Base-by-base conservation (phyloP, 1,140 invertebrate species). In the Conus betulinus region DNA sequence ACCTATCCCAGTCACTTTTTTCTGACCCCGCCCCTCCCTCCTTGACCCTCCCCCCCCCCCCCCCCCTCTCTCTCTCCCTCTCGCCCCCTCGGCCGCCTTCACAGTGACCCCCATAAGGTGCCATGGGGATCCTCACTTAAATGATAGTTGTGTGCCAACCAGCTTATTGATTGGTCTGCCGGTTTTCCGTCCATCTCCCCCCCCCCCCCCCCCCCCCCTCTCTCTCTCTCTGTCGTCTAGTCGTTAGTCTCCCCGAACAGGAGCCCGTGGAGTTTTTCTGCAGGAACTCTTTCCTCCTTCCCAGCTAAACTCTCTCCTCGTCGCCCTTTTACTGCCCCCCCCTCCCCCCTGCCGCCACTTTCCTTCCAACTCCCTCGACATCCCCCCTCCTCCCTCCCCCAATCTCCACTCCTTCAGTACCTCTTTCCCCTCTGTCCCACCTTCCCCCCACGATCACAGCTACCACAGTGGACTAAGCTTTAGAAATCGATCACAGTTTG, bases 141-240 rank as follows among this genome's bases (percentile, higher is more conserved):
- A 71, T 71, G n/a, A n/a, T n/a, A n/a, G 67, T 71, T 71, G 67
- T 23, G 67, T 71, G 67, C 67, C 67, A n/a, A 71, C 67, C 67
- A 71, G 20, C 67, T 71, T 71, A 71, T 71, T 71, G 67, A 71
- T 71, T 71, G n/a, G n/a, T 71, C 67, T 71, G 67, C 67, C 23
- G 13, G n/a, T n/a, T n/a, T 25, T n/a, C 55, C 27, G n/a, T 39
- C 53, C n/a, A 27, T 15, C 57, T 15, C 15, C 13, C 13, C 11
- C 60, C 11, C 10, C 25, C 27, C 83, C 25, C 52, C 39, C 15
- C 17, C 83, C 25, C 55, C 13, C 39, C 15, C 17, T 53, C 25
- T 25, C 17, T 7, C 83, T 17, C n/a, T 60, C 6, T 23, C 55
- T 20, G 3, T n/a, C 79, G n/a, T n/a, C n/a, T n/a, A n/a, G n/a